Evolutionary conservation across 2,888 invertebrate genomes (phyloP).

Genomic region (Nemotelus pantherinus): DNA sequence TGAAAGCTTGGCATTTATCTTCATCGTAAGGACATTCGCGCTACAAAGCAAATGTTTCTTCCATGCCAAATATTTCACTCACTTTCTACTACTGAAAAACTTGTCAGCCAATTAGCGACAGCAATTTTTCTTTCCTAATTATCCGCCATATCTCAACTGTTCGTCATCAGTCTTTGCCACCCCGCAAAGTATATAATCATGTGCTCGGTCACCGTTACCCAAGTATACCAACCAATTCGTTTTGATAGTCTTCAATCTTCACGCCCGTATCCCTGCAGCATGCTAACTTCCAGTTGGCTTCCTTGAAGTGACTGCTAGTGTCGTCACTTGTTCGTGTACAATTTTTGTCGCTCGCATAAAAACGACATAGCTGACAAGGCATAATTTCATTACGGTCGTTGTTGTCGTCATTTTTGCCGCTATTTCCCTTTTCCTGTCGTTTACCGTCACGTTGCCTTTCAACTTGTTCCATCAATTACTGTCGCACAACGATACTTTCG

Average conservation of each 20-base stretch:
- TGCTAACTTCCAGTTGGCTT: neutral
- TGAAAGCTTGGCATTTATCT: neutral
- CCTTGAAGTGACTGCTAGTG: neutral
- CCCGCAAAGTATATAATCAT: neutral
- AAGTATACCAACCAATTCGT: neutral
- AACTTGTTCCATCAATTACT: slow-evolving; percentile 29
- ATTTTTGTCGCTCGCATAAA: slow-evolving; percentile 29
- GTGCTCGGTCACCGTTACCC: neutral
- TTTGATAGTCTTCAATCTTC: neutral
- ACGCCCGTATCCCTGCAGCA: neutral
- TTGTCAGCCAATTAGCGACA: slow-evolving; percentile 47
- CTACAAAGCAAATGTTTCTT: neutral
- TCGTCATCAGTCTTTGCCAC: neutral
- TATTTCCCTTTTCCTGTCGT: slow-evolving; percentile 36
- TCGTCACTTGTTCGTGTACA: neutral
- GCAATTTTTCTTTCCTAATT: slow-evolving; percentile 49
- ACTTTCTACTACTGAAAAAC: slow-evolving; percentile 23
- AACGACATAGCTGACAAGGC: slow-evolving; percentile 48
- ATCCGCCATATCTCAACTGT: slow-evolving; percentile 46
- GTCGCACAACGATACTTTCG: slow-evolving; percentile 26
- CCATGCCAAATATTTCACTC: neutral
- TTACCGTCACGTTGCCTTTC: slow-evolving; percentile 25
- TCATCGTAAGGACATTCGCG: no score
- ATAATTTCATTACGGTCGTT: slow-evolving; percentile 48
- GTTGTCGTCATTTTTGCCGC: slow-evolving; percentile 12